Conservation (phyloP, 2,888 invertebrate species). For the Platynereis dumerilii region DNA sequence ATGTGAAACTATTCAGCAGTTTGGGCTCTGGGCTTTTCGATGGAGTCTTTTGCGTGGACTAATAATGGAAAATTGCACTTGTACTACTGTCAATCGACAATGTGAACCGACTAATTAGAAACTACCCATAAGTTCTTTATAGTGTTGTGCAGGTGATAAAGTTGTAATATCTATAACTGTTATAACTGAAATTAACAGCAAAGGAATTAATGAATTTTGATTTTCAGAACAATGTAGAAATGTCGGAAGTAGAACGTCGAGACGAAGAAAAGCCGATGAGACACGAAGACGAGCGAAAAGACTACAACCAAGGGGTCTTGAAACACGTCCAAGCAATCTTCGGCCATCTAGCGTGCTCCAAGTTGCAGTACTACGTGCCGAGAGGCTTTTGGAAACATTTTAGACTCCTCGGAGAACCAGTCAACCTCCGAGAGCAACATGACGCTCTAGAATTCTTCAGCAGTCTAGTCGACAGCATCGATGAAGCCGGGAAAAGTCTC, state of each 20-base stretch:
- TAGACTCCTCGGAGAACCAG: conserved; percentile 93
- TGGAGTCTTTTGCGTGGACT: too few species aligned
- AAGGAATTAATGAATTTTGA: too few species aligned
- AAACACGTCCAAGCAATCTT: conserved; percentile 98
- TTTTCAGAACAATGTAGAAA: conserved; percentile 22
- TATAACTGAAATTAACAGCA: too few species aligned
- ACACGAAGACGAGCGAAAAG: conserved; percentile 67
- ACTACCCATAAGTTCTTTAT: not conserved
- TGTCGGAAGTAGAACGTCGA: conserved; percentile 21
- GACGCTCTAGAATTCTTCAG: conserved; percentile 99
- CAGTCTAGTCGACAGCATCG: conserved; percentile 93
- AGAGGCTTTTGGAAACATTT: conserved; percentile 97
- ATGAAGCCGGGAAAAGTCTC: conserved; percentile 92
- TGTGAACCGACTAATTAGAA: not conserved
- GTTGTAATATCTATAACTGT: too few species aligned
- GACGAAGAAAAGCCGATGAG: conserved; percentile 29
- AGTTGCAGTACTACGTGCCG: conserved; percentile 97
- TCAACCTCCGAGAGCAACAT: conserved; percentile 96
- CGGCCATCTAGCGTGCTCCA: conserved; percentile 93
- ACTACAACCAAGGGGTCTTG: conserved; percentile 90
- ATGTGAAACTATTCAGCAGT: too few species aligned
- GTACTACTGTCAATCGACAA: too few species aligned
- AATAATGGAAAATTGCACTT: too few species aligned
- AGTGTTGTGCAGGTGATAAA: not conserved
- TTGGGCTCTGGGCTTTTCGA: too few species aligned